phyloP scores from a whole-genome alignment of 2,797 vertebrate species.

The Gymnoscopelus microlampas region DNA sequence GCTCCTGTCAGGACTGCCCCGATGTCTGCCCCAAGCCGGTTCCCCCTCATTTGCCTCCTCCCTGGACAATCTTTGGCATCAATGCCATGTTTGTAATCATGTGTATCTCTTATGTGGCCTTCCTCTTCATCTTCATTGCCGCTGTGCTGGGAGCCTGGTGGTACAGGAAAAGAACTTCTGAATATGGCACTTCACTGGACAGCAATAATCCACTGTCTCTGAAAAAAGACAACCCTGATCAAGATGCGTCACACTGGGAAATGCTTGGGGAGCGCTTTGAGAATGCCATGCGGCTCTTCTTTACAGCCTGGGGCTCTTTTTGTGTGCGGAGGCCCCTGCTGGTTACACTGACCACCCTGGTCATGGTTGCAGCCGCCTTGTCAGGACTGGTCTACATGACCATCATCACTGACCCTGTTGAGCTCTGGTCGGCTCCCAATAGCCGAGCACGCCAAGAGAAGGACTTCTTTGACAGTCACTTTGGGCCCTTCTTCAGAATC shows the following conservation, averaged over 20 bases:
- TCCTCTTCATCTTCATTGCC: conserved; percentile 88
- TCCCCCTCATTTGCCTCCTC: conserved; percentile 81
- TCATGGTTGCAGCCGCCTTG: conserved; percentile 83
- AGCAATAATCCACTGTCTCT: conserved; percentile 85
- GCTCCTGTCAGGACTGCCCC: conserved; percentile 96
- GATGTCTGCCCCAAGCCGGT: conserved; percentile 86
- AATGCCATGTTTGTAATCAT: conserved; percentile 93
- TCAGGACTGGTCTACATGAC: conserved; percentile 85
- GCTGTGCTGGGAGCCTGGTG: conserved; percentile 86
- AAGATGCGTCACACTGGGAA: conserved; percentile 84
- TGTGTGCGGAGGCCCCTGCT: conserved; percentile 87
- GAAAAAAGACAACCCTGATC: conserved; percentile 71
- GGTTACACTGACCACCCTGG: conserved; percentile 84
- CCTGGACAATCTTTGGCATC: conserved; percentile 91
- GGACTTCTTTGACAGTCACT: conserved; percentile 92
- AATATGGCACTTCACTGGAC: conserved; percentile 91
- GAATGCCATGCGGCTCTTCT: conserved; percentile 80
- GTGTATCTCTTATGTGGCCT: conserved; percentile 89
- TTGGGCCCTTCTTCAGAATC: conserved; percentile 95
- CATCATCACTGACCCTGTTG: conserved; percentile 92
- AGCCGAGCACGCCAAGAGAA: conserved; percentile 93
- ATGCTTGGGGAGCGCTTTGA: conserved; percentile 89
- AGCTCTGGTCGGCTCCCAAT: conserved; percentile 91
- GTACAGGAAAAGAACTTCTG: conserved; percentile 90
- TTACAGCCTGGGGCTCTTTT: conserved; percentile 92